Evolutionary conservation across 1,140 invertebrate species (phyloP).

Genomic region (Notospermus geniculatus): DNA sequence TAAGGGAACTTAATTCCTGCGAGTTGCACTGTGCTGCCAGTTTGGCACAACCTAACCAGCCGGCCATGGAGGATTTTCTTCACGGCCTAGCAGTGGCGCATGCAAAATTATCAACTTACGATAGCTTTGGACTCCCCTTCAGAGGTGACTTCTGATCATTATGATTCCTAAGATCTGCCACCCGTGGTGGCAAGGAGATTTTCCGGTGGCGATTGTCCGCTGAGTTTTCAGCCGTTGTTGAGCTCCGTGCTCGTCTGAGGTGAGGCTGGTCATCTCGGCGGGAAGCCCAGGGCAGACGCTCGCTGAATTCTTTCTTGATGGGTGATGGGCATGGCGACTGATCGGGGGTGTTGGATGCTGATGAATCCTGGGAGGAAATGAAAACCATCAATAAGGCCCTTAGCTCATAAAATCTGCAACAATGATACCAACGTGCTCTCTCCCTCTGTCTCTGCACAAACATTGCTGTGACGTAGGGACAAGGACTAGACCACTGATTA

Average conservation of each 20-base stretch:
- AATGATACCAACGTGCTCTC: too few relatives aligned
- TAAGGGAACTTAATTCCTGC: too few relatives aligned
- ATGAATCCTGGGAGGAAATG: constrained; percentile 32
- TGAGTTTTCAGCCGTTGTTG: constrained; percentile 41
- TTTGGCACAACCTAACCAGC: too few relatives aligned
- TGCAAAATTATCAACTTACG: neutral
- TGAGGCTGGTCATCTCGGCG: constrained; percentile 34
- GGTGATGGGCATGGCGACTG: constrained; percentile 42
- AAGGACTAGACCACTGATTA: too few relatives aligned
- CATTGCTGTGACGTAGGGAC: too few relatives aligned
- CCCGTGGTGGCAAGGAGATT: neutral
- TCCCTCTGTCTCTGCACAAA: too few relatives aligned
- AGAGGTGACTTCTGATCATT: neutral
- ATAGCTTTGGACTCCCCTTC: neutral
- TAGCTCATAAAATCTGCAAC: too few relatives aligned
- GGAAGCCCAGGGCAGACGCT: constrained; percentile 34
- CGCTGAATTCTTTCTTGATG: constrained; percentile 25
- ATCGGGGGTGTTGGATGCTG: constrained; percentile 36
- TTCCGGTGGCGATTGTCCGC: constrained; percentile 7
- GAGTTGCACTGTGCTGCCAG: too few relatives aligned
- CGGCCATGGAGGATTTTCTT: too few relatives aligned
- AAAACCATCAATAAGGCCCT: too few relatives aligned
- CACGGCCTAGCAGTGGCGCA: too few relatives aligned
- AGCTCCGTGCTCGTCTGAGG: constrained; percentile 37
- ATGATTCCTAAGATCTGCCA: neutral